Conservation (phyloP, 2,797 vertebrate species). For the Galago senegalensis region DNA sequence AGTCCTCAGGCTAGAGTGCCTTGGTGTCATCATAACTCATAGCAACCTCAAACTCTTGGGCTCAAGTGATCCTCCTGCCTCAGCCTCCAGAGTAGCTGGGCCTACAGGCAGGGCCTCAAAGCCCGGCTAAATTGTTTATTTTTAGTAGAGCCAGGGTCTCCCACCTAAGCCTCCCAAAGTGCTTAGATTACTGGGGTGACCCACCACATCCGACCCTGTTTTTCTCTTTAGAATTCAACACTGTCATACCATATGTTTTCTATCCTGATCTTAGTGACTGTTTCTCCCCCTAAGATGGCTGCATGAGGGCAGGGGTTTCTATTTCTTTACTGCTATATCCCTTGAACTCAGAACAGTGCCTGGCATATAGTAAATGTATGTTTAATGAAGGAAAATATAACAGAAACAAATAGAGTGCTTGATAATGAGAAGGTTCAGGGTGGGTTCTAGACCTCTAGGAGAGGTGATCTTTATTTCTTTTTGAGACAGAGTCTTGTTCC, state of each 20-base stretch:
- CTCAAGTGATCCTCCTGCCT: neutral
- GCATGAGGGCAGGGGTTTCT: neutral
- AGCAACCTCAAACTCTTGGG: neutral
- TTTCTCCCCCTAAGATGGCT: neutral
- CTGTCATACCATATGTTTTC: neutral
- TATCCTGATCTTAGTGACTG: neutral
- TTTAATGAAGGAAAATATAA: neutral
- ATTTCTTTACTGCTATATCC: neutral
- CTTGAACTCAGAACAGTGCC: neutral
- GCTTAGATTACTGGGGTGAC: no score
- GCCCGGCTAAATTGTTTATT: no score
- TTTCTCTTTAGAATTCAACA: constrained; percentile 14
- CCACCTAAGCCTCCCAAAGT: no score
- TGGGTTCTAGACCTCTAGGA: neutral
- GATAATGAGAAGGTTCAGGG: neutral
- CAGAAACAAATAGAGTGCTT: neutral
- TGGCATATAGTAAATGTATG: neutral
- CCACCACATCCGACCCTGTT: neutral
- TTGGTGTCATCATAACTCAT: neutral
- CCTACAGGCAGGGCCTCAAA: neutral
- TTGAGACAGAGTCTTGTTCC: no score
- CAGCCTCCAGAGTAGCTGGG: neutral
- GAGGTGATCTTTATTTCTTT: neutral
- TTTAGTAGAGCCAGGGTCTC: no score
- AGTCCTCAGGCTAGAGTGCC: neutral